These are phyloP conservation scores for Ophion costatus DNA, from an alignment of 2,888 invertebrate genomes.

Conservation along the genomic window DNA sequence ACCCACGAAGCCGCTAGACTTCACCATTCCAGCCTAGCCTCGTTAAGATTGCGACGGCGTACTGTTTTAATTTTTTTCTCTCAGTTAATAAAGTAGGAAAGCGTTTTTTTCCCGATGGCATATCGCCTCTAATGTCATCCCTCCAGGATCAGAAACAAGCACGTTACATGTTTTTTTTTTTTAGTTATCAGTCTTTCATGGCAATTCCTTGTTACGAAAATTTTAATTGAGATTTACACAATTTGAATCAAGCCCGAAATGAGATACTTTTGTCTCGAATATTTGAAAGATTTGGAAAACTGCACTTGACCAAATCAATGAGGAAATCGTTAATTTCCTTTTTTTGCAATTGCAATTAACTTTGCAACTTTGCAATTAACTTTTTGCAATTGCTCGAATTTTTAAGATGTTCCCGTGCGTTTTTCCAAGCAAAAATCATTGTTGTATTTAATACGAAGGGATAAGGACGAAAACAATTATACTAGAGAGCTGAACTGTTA, in stretches of 20 bases:
- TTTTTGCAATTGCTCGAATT: neutral
- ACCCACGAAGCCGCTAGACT: constrained; percentile 65
- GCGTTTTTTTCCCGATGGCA: too few species aligned
- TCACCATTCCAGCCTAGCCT: constrained; percentile 2
- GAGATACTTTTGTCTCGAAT: neutral
- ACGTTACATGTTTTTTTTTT: neutral
- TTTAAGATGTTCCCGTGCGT: too few species aligned
- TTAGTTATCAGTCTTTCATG: neutral
- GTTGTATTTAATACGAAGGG: neutral
- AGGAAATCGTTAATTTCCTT: neutral
- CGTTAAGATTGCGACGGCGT: constrained; percentile 18
- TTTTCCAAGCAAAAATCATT: too few species aligned
- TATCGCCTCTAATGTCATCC: too few species aligned
- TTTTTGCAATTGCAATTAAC: too few species aligned
- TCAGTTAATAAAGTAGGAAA: neutral
- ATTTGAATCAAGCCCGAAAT: neutral
- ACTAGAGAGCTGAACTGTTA: neutral
- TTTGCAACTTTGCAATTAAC: too few species aligned
- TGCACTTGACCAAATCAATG: neutral
- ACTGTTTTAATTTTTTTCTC: neutral
- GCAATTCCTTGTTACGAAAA: neutral
- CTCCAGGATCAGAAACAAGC: neutral
- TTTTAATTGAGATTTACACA: neutral
- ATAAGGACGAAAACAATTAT: neutral
- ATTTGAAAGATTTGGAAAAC: neutral